phyloP scores from a whole-genome alignment of 2,797 vertebrate species.

The Mormyrops attenuatus region DNA sequence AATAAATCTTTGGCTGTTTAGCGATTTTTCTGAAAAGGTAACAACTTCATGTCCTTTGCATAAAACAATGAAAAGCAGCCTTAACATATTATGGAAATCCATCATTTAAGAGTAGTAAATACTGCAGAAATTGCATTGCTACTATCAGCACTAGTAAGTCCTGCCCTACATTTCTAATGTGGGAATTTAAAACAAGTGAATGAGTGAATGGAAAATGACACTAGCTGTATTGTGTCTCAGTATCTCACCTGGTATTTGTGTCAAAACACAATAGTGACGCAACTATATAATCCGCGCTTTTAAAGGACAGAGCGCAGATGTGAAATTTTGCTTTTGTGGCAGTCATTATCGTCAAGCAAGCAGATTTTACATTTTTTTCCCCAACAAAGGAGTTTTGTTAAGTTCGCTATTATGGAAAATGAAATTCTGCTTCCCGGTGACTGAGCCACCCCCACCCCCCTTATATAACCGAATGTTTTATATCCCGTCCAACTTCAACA shows the following conservation, averaged over 20 bases:
- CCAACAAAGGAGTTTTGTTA: slow-evolving; percentile 4
- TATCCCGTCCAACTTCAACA: not conserved
- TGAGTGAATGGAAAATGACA: not conserved
- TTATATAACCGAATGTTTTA: not conserved
- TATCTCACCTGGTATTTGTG: not conserved
- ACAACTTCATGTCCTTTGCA: not conserved
- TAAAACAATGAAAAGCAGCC: not conserved
- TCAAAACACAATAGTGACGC: not conserved
- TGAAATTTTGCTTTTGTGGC: not conserved
- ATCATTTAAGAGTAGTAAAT: not conserved
- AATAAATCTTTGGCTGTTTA: not conserved
- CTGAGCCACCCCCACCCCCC: not conserved
- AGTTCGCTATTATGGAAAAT: slow-evolving; percentile 7
- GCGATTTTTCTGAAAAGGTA: not conserved
- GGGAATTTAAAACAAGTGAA: not conserved
- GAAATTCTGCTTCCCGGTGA: not conserved
- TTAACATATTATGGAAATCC: not conserved
- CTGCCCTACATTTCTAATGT: not conserved
- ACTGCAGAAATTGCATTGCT: not conserved
- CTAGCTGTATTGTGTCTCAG: not conserved
- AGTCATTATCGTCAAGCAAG: not conserved
- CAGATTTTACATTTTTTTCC: not conserved
- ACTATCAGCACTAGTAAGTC: not conserved
- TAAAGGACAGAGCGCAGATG: not conserved
- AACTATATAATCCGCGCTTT: not conserved